Evolutionary conservation across 92 coral and sea anemone genomes (phyloP), one percentile per base, ranked within the genome.

Genomic region (Phymanthus crucifer): DNA sequence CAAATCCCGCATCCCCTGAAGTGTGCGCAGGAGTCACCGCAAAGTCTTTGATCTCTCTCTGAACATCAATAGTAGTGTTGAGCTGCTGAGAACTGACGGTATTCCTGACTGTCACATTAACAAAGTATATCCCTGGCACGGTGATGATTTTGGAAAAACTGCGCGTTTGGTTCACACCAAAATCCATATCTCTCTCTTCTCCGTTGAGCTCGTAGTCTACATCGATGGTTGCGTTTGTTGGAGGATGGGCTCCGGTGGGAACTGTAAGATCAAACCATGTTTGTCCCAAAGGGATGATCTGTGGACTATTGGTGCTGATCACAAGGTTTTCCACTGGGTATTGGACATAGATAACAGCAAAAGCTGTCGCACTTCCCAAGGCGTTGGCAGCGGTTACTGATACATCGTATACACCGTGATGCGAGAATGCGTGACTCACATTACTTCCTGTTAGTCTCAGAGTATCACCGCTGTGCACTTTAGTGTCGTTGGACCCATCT

Each of bases 211-310:
- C 93, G 75, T 83, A 85, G 32, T 85, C 76, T 72, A 93, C 76
- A 29, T 83, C 89, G 72, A 93, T 86, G 38, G 86, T 75, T 2
- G 98, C 95, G 75, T 93, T 90, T n/a, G 98, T 93, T 0, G 98
- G 98, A 12, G 86, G 91, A 69, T 88, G 86, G 24, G 82, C 80
- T 27, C 81, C 88, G 19, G 82, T 66, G 17, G 80, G 40, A 10
- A 90, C 87, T 0, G 69, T 40, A 19, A 91, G 72, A 23, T 75
- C 80, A 43, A 88, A 93, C 47, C 86, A 80, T 32, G 92, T 74
- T 4, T 32, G 43, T 26, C 95, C 98, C 7, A 89, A 78, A 10
- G 98, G 98, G 19, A 88, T 83, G 5, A 89, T 87, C 38, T 89
- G 87, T 6, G 98, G 98, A 40, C 91, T 88, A 85, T 91, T 88